Base-by-base conservation (phyloP, 2,797 vertebrate species). In the Lindbergichthys nudifrons region DNA sequence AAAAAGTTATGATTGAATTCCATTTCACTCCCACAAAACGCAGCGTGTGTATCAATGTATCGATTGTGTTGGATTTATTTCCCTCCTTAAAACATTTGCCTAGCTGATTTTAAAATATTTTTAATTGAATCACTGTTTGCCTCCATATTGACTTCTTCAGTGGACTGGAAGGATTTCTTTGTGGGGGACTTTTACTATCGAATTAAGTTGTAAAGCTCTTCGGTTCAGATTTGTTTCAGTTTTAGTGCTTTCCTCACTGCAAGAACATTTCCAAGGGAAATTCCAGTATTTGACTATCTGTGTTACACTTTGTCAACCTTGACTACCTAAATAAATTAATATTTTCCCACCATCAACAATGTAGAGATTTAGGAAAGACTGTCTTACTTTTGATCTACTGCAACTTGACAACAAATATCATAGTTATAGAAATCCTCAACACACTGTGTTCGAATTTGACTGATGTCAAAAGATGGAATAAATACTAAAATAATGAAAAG, bases 161-260 rank as follows among this genome's bases (percentile, higher is more conserved):
- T 36, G 32, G 32, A 36, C 32, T 36, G 32, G 32, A 36, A 36
- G 7, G 32, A 36, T 36, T 36, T 36, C 8, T 36, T 36, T 36
- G 32, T 26, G 32, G 32, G 32, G 32, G 32, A 32, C 6, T 36
- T 36, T 46, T 32, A 50, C 2, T 10, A 12, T n/a, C 8, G 32
- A 36, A 36, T 36, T 36, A 36, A 36, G 32, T 36, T 26, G 26
- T 26, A 5, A 26, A 26, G 26, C 26, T 26, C 26, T 26, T 26
- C 1, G 26, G 26, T 26, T 26, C 26, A 26, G 26, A 26, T 26
- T 5, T 26, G 26, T 26, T 26, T 36, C 58, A 68, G 48, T 79
- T 58, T 56, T 58, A 41, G 51, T 50, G 58, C 63, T 62, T 75
- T 82, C 58, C 39, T 79, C 77, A 87, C 67, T 50, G 41, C 61